Percentiles rank a stretch among this genome's conserved stretches.
Evolutionary conservation across 2,797 vertebrate species (phyloP).

Genomic region (Nannoperca obscura): DNA sequence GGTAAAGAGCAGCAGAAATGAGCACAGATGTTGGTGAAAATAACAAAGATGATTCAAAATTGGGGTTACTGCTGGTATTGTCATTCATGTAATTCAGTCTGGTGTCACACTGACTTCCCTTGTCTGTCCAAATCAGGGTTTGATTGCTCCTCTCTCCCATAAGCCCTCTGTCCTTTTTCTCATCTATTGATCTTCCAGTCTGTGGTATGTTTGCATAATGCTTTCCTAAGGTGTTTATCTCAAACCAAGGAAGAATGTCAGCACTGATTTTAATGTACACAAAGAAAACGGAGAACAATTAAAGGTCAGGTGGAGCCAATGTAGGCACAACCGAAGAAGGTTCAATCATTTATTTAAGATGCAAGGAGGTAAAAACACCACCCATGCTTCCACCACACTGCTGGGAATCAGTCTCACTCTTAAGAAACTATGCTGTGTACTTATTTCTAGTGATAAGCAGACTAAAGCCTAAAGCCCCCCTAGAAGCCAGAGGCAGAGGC

Average conservation of each 20-base stretch:
- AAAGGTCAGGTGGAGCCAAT: slow-evolving; percentile 6
- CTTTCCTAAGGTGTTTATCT: slow-evolving; percentile 39
- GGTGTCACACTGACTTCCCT: slow-evolving; percentile 1
- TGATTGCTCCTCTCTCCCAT: slow-evolving; percentile 15
- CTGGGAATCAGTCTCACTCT: slow-evolving; percentile 9
- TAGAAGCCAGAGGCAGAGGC: slow-evolving; percentile 26
- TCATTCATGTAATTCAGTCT: neutral
- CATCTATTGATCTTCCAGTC: slow-evolving; percentile 28
- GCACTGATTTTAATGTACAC: slow-evolving; percentile 11
- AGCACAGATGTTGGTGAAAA: neutral
- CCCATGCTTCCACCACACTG: neutral
- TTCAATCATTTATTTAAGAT: neutral
- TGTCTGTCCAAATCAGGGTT: slow-evolving; percentile 18
- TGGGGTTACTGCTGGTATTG: neutral
- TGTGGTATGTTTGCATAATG: slow-evolving; percentile 40
- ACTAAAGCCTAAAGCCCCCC: neutral
- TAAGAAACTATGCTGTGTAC: neutral
- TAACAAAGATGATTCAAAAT: neutral
- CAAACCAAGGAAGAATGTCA: slow-evolving; percentile 20
- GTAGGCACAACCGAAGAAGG: neutral
- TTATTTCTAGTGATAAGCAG: slow-evolving; percentile 36
- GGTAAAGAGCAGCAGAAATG: neutral
- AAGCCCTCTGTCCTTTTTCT: slow-evolving; percentile 8
- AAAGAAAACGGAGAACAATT: slow-evolving; percentile 7
- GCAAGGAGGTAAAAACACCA: neutral